These are phyloP conservation scores for Eriocheir sinensis DNA, from an alignment of 1,140 invertebrate species.

Conservation along the genomic window DNA sequence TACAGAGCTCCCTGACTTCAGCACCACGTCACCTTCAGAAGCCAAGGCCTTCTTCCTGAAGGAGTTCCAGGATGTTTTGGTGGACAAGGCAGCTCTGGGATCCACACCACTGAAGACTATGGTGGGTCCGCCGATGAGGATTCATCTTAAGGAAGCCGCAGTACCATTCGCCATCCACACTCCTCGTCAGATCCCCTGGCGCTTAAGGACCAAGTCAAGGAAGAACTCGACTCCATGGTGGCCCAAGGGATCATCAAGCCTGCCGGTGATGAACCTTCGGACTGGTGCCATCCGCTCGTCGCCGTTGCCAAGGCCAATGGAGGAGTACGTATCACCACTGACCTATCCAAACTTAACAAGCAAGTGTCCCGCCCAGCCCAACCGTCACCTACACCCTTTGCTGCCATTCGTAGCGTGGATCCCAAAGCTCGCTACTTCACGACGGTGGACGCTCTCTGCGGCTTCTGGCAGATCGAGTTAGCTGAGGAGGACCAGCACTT, in stretches of 20 bases:
- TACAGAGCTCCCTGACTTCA: not conserved
- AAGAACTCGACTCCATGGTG: slow-evolving; percentile 53
- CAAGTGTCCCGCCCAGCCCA: slow-evolving; percentile 35
- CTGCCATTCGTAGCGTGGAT: slow-evolving; percentile 39
- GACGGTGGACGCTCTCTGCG: not conserved
- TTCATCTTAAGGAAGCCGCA: slow-evolving; percentile 33
- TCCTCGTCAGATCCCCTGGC: slow-evolving; percentile 33
- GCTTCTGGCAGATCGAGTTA: slow-evolving; percentile 30
- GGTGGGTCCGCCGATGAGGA: slow-evolving; percentile 38
- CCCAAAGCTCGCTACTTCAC: slow-evolving; percentile 45
- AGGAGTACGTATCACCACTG: slow-evolving; percentile 48
- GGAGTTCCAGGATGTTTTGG: not conserved
- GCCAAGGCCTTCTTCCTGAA: not conserved
- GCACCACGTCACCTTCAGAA: slow-evolving; percentile 45
- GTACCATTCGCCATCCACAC: slow-evolving; percentile 38
- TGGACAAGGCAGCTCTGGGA: not conserved
- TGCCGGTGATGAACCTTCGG: slow-evolving; percentile 55
- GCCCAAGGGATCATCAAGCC: slow-evolving; percentile 54
- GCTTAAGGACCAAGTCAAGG: slow-evolving; percentile 26
- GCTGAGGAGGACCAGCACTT: slow-evolving; percentile 23
- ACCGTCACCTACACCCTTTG: slow-evolving; percentile 32
- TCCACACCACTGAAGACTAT: not conserved
- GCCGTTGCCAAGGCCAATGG: slow-evolving; percentile 10
- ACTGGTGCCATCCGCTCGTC: slow-evolving; percentile 55
- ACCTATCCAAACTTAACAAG: slow-evolving; percentile 47